phyloP scores from a whole-genome alignment of 2,888 invertebrate species.

The Lasioglossum marginatum region DNA sequence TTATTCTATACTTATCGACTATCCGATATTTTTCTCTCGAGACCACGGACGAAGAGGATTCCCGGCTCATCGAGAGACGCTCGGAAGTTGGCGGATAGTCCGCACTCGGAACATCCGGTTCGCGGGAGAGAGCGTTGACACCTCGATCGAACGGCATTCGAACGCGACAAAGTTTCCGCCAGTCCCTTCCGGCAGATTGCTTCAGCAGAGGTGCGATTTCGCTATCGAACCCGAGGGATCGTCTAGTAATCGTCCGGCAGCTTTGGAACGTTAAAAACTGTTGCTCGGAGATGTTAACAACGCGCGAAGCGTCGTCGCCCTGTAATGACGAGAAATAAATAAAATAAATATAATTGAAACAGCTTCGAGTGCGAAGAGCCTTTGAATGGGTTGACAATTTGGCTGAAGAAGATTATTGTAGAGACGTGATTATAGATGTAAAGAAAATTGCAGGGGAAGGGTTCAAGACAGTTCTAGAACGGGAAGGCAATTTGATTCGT shows the following conservation, averaged over 20 bases:
- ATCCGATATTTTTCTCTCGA: not conserved
- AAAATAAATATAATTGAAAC: too few species aligned
- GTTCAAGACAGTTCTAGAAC: not conserved
- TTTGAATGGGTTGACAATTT: too few species aligned
- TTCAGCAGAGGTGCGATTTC: constrained; percentile 10
- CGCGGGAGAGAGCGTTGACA: not conserved
- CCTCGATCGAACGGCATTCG: constrained; percentile 7
- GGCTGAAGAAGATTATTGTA: not conserved
- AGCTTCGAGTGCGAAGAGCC: too few species aligned
- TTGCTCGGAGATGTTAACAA: not conserved
- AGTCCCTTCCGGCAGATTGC: constrained; percentile 27
- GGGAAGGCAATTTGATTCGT: constrained; percentile 15
- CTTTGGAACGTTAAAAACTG: not conserved
- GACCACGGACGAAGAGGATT: not conserved
- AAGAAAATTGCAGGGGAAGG: not conserved
- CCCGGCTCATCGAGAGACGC: not conserved
- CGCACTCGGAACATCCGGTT: not conserved
- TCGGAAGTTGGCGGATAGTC: not conserved
- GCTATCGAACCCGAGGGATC: constrained; percentile 14
- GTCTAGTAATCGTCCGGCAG: not conserved
- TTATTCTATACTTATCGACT: not conserved
- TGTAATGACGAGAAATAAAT: too few species aligned
- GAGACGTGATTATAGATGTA: not conserved
- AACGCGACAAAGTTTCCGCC: not conserved
- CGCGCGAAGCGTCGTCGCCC: too few species aligned